These are phyloP conservation scores for Bovichtus variegatus DNA, from an alignment of 2,797 vertebrate genomes.

Conservation along the genomic window DNA sequence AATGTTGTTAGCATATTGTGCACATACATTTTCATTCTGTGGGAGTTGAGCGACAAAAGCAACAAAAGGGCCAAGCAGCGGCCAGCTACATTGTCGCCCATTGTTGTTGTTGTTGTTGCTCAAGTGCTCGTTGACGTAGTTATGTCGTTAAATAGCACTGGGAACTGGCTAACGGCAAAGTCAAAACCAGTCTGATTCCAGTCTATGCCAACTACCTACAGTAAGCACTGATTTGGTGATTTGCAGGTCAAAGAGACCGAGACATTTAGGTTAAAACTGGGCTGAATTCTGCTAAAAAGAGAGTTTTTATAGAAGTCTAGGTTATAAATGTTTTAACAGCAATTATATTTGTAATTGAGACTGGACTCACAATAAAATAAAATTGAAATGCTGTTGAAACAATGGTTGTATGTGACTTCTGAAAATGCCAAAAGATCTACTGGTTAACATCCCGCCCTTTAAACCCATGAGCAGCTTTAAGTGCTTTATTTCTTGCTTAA, in stretches of 20 bases:
- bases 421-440: not conserved
- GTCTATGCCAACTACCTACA: not conserved
- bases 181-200: slow-evolving; percentile 1
- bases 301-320: too few relatives aligned
- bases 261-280: not conserved
- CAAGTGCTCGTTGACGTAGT: too few relatives aligned
- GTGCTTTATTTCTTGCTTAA: slow-evolving; percentile 40
- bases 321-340: not conserved
- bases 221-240: not conserved
- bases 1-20: too few relatives aligned
- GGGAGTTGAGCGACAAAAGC: too few relatives aligned
- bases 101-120: too few relatives aligned
- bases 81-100: too few relatives aligned
- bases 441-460: not conserved
- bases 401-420: not conserved
- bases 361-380: too few relatives aligned
- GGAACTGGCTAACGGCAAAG: too few relatives aligned
- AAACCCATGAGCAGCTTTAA: not conserved
- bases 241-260: not conserved
- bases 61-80: too few relatives aligned
- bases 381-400: not conserved
- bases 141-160: too few relatives aligned
- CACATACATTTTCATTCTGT: not conserved
- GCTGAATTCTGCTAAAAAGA: not conserved
- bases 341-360: too few relatives aligned